Conservation (phyloP, 2,888 invertebrate genomes). For the Tetragnatha montana region DNA sequence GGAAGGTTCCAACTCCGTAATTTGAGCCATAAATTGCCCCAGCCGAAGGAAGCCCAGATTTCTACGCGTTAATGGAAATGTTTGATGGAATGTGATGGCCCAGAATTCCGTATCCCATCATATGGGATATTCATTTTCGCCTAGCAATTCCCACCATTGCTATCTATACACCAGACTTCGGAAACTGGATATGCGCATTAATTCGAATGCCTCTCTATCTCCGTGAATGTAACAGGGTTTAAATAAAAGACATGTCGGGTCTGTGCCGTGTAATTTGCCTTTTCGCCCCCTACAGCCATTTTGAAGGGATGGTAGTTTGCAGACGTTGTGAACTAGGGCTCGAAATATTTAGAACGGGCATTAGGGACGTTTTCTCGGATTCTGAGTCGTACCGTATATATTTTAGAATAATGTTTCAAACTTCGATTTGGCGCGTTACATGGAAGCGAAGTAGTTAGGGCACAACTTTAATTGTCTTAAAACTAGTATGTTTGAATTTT, state of each 20-base stretch:
- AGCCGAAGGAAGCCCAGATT: neutral
- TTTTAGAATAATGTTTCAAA: too few relatives aligned
- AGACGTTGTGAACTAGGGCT: neutral
- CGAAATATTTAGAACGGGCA: neutral
- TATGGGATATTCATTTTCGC: slow-evolving; percentile 35
- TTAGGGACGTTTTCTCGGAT: neutral
- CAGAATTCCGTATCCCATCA: neutral
- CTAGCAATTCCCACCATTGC: neutral
- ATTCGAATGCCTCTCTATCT: neutral
- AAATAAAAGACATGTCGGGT: neutral
- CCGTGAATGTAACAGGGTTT: neutral
- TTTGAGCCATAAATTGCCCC: slow-evolving; percentile 41
- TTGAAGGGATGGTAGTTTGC: neutral
- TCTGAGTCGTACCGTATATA: too few relatives aligned
- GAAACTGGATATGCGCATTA: neutral
- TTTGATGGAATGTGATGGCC: slow-evolving; percentile 41
- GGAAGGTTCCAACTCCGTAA: neutral
- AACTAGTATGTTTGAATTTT: neutral
- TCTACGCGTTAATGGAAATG: slow-evolving; percentile 44
- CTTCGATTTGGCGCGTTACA: too few relatives aligned
- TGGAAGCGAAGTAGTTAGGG: neutral
- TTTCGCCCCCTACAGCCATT: neutral
- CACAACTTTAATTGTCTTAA: neutral
- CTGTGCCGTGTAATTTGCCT: neutral
- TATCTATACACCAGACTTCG: neutral